These are phyloP conservation scores for Azorinus chamasolen DNA, from an alignment of 2,888 invertebrate genomes.

Conservation along the genomic window DNA sequence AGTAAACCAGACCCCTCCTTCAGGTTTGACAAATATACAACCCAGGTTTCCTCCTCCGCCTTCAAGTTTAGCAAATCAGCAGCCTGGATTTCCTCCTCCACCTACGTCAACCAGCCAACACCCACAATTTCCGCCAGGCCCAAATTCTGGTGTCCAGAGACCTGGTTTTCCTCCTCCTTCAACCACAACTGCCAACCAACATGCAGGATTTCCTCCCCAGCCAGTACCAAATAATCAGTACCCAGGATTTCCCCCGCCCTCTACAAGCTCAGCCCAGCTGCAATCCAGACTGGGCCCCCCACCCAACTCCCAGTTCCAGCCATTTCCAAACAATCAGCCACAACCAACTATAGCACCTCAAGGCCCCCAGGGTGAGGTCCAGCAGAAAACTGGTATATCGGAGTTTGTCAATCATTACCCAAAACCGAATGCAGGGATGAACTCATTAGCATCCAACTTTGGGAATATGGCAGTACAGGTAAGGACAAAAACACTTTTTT, in stretches of 20 bases:
- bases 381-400: conserved; percentile 22
- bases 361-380: too few relatives aligned
- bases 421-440: conserved; percentile 19
- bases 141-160: conserved; percentile 28
- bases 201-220: conserved; percentile 26
- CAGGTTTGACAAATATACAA: conserved; percentile 20
- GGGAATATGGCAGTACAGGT: conserved; percentile 63
- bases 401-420: conserved; percentile 55
- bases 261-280: conserved; percentile 15
- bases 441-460: conserved; percentile 38
- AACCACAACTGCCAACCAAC: conserved; percentile 25
- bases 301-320: too few relatives aligned
- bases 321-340: too few relatives aligned
- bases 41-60: conserved; percentile 48
- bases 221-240: conserved; percentile 24
- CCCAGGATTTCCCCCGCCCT: conserved; percentile 44
- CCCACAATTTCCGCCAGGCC: conserved; percentile 33
- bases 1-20: conserved; percentile 31
- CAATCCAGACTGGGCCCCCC: conserved; percentile 15
- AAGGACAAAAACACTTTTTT: too few relatives aligned
- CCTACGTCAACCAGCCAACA: conserved; percentile 30
- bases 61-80: conserved; percentile 37
- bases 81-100: conserved; percentile 46
- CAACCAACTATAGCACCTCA: too few relatives aligned
- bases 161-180: conserved; percentile 51